Percentiles rank a stretch among this genome's conserved stretches.
These are phyloP conservation scores for Synanthedon tipuliformis DNA, from an alignment of 2,888 invertebrate species.

Conservation along the genomic window DNA sequence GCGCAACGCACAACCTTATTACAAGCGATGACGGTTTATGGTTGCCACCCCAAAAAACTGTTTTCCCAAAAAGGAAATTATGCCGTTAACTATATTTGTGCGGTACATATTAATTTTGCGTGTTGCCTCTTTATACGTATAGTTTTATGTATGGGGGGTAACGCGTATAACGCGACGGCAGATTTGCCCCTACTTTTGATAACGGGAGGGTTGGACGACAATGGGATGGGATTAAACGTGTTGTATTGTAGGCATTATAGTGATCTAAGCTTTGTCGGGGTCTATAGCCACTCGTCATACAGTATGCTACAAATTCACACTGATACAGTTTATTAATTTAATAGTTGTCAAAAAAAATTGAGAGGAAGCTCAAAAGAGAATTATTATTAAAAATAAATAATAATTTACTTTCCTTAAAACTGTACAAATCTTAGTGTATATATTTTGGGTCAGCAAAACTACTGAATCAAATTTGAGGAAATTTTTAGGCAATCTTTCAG, in stretches of 20 bases:
- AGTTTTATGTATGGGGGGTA: slow-evolving; percentile 14
- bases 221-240: slow-evolving; percentile 61
- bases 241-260: slow-evolving; percentile 56
- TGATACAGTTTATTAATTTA: too few relatives aligned
- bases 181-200: slow-evolving; percentile 20
- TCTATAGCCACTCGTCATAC: slow-evolving; percentile 11
- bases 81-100: slow-evolving; percentile 53
- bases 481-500: too few relatives aligned
- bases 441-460: too few relatives aligned
- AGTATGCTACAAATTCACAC: slow-evolving; percentile 6
- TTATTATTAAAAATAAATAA: too few relatives aligned
- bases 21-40: slow-evolving; percentile 8
- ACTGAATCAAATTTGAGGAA: too few relatives aligned
- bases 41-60: slow-evolving; percentile 21
- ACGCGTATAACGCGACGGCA: slow-evolving; percentile 10
- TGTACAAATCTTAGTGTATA: too few relatives aligned
- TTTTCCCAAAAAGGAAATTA: slow-evolving; percentile 29
- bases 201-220: slow-evolving; percentile 32
- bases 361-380: too few relatives aligned
- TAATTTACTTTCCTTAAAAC: too few relatives aligned
- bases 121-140: slow-evolving; percentile 35
- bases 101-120: slow-evolving; percentile 58
- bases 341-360: too few relatives aligned
- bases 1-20: slow-evolving; percentile 21
- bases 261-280: slow-evolving; percentile 33